Percentiles rank a stretch among this genome's conserved stretches.
Conservation (phyloP, 1,140 invertebrate species). For the Elymnias hypermnestra region DNA sequence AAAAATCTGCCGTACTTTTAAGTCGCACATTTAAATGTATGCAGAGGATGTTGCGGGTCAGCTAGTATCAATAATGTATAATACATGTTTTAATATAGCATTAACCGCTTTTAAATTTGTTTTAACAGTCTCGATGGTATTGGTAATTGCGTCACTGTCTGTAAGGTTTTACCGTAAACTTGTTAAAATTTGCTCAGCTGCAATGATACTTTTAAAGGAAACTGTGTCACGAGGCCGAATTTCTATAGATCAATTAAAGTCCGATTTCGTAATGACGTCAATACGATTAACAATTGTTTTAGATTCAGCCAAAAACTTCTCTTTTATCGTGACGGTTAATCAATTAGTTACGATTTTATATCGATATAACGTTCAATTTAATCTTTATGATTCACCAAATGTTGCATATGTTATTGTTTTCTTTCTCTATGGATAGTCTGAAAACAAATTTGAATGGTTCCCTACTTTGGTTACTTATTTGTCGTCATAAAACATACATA, state of each 20-base stretch:
- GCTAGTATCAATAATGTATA: too few relatives aligned
- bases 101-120: too few relatives aligned
- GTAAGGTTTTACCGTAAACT: slow-evolving; percentile 8
- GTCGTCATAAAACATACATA: neutral
- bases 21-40: too few relatives aligned
- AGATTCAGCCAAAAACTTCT: neutral
- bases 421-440: neutral
- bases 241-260: slow-evolving; percentile 26
- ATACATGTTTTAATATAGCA: too few relatives aligned
- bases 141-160: slow-evolving; percentile 12
- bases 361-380: slow-evolving; percentile 2
- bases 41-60: too few relatives aligned
- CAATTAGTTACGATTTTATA: neutral
- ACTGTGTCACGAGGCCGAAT: slow-evolving; percentile 23
- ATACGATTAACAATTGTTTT: slow-evolving; percentile 12
- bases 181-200: slow-evolving; percentile 22
- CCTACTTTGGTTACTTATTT: neutral
- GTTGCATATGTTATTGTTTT: too few relatives aligned
- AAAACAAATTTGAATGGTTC: neutral
- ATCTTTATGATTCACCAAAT: neutral
- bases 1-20: too few relatives aligned
- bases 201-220: slow-evolving; percentile 18
- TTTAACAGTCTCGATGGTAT: neutral
- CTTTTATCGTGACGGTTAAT: slow-evolving; percentile 1
- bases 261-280: slow-evolving; percentile 25